phyloP scores from a whole-genome alignment of 2,113 vertebrate species.

The Noctilio leporinus region DNA sequence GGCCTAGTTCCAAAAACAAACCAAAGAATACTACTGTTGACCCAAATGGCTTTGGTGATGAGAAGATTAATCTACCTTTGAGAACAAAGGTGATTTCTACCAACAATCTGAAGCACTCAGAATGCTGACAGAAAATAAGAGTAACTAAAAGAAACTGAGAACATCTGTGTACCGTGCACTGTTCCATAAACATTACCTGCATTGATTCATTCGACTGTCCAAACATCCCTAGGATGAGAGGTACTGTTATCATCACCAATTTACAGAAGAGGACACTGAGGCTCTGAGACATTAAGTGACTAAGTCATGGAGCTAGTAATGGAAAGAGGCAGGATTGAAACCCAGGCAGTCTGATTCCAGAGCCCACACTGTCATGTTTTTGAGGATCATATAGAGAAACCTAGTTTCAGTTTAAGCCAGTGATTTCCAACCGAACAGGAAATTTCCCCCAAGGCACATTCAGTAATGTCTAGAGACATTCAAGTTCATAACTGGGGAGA shows the following conservation, averaged over 20 bases:
- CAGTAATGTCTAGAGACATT: neutral
- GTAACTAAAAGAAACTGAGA: rapidly evolving
- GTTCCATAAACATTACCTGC: neutral
- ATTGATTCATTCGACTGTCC: rapidly evolving
- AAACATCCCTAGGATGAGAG: neutral
- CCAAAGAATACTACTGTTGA: too few relatives aligned
- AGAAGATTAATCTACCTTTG: neutral
- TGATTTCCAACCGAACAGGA: neutral
- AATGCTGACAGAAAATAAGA: neutral
- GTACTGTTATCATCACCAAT: too few relatives aligned
- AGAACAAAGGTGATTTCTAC: neutral
- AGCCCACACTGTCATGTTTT: neutral
- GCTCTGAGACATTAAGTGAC: neutral
- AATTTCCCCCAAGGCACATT: neutral
- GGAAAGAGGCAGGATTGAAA: neutral
- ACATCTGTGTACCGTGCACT: too few relatives aligned
- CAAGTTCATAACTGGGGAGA: neutral
- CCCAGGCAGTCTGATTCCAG: neutral
- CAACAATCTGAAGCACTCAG: neutral
- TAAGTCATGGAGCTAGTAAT: neutral
- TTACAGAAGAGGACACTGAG: neutral
- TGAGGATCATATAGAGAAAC: neutral
- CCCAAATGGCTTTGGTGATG: neutral
- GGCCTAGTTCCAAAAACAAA: neutral
- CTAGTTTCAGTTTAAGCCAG: neutral